Conservation (phyloP, 2,797 vertebrate genomes). For the Bradypodion ventrale region DNA sequence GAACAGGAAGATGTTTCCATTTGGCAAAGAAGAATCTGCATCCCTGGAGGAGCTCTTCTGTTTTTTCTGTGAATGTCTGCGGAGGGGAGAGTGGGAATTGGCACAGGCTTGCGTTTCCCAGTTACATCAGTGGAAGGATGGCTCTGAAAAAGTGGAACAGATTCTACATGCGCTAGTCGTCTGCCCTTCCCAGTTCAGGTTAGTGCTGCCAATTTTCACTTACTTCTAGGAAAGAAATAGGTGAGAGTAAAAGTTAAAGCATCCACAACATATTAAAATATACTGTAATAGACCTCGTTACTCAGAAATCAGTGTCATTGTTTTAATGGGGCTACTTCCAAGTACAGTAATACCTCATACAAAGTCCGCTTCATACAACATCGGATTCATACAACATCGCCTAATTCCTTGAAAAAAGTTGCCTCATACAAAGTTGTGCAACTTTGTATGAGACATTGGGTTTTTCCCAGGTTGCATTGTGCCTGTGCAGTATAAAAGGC, state of each 20-base stretch:
- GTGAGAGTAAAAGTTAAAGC: not conserved
- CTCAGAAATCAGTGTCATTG: not conserved
- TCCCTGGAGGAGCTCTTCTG: slow-evolving; percentile 84
- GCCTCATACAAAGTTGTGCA: too few relatives aligned
- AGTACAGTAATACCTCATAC: too few relatives aligned
- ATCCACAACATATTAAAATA: not conserved
- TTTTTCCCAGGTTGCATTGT: too few relatives aligned
- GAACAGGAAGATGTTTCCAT: slow-evolving; percentile 80
- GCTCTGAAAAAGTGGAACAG: slow-evolving; percentile 71
- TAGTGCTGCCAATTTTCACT: slow-evolving; percentile 29
- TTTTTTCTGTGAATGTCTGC: slow-evolving; percentile 87
- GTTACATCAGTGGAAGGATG: slow-evolving; percentile 75
- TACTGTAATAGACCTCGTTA: not conserved
- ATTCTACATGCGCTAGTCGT: slow-evolving; percentile 83
- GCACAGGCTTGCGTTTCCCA: slow-evolving; percentile 88
- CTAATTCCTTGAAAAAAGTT: too few relatives aligned
- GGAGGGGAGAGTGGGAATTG: slow-evolving; percentile 88
- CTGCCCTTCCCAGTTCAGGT: slow-evolving; percentile 83
- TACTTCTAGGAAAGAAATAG: not conserved
- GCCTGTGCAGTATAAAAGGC: too few relatives aligned
- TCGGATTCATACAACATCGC: too few relatives aligned
- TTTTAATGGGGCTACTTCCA: not conserved
- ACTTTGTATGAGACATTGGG: too few relatives aligned
- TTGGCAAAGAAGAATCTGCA: slow-evolving; percentile 83
- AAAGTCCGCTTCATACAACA: too few relatives aligned